Base-by-base conservation (phyloP, 2,888 invertebrate genomes). In the Ellobium chinense region DNA sequence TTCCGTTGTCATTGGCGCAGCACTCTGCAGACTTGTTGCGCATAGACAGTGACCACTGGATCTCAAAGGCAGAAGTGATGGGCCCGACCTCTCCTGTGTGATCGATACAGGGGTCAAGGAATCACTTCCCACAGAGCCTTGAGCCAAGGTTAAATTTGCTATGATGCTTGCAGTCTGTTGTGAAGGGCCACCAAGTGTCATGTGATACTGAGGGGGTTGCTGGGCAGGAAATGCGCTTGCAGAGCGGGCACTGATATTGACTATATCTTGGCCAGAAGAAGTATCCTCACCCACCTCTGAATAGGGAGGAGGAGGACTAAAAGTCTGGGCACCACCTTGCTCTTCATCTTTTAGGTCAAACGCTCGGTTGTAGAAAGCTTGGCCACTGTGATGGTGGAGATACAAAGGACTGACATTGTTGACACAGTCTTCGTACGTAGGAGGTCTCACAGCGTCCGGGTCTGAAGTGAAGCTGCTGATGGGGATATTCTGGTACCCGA, bases 241-340 rank as follows among this genome's bases (percentile, higher is more conserved):
- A n/a, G 31, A 5, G 2, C 31, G 34, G 36, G 24, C 7, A 66
- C 12, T 27, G 2, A 9, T 39, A 24, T 63, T 36, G 21, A 36
- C 21, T 34, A 9, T 24, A 9, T 12, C 66, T 9, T 27, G 14
- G 3, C 24, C 27, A 24, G 54, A 54, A 5, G 37, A 31, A 14
- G 27, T 36, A 2, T 77, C 58, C 18, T 36, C 21, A 7, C 37
- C 24, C 24, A 29, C 37, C 27, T 80, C 80, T 1, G 74, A 66
- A 54, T 80, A 80, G 1, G 80, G 80, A 31, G 80, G 80, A 4
- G 80, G 80, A 5, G 80, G 80, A 29, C 62, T 72, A 29, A 72
- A 65, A 7, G 27, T 63, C 21, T 39, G 62, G 24, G 21, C 27
- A 24, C 37, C n/a, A 34, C 29, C n/a, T 14, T n/a, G 31, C 2